Conservation (phyloP, 2,113 vertebrate species). For the Tinamus guttatus region DNA sequence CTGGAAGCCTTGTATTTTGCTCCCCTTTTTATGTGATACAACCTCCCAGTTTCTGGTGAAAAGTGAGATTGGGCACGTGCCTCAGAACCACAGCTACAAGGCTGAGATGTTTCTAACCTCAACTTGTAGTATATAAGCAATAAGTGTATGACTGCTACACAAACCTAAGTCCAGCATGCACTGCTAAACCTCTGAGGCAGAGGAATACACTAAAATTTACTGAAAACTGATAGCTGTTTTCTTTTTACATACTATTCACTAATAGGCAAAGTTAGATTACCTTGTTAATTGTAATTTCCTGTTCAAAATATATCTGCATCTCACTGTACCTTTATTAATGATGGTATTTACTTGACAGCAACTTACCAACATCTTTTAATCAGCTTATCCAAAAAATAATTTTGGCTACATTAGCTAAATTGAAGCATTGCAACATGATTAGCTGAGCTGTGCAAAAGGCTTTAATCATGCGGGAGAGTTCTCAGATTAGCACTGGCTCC, state of each 20-base stretch:
- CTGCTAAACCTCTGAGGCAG: not conserved
- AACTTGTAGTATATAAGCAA: not conserved
- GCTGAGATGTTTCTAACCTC: not conserved
- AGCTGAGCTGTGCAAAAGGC: not conserved
- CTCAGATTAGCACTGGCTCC: conserved; percentile 40
- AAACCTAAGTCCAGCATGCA: not conserved
- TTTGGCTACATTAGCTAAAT: conserved; percentile 13
- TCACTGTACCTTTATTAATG: conserved; percentile 19
- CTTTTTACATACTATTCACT: not conserved
- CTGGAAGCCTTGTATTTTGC: not conserved
- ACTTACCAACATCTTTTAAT: conserved; percentile 50
- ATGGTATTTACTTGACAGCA: conserved; percentile 24
- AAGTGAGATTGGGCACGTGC: fast-evolving
- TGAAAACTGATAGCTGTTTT: not conserved
- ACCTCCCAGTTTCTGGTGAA: not conserved
- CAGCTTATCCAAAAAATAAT: conserved; percentile 34
- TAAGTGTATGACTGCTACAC: not conserved
- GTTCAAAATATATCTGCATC: conserved; percentile 1
- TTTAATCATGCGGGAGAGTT: conserved; percentile 53
- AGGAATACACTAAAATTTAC: not conserved
- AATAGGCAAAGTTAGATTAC: not conserved
- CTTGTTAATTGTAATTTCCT: not conserved
- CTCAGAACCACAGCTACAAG: not conserved
- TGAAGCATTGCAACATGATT: not conserved
- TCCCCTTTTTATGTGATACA: fast-evolving